Percentiles rank a stretch among this genome's conserved stretches.
Evolutionary conservation across 2,797 vertebrate genomes (phyloP).

Genomic region (Fundulus diaphanus): DNA sequence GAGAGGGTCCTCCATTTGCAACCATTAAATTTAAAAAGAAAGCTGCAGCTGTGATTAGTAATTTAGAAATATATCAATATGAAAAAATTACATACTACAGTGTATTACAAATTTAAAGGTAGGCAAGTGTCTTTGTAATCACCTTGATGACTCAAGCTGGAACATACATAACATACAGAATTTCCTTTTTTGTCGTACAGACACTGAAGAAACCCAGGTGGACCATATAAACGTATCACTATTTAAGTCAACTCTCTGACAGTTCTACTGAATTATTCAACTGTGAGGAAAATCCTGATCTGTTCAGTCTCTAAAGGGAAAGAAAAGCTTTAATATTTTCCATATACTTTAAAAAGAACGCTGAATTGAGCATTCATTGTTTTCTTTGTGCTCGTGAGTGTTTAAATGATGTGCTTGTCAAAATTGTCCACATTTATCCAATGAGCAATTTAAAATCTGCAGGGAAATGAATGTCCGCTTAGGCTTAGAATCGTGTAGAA

Average conservation of each 20-base stretch:
- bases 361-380: not conserved
- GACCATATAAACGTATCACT: conserved; percentile 48
- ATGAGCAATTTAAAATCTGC: conserved; percentile 7
- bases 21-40: conserved; percentile 23
- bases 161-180: not conserved
- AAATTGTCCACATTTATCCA: conserved; percentile 5
- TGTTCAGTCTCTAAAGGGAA: conserved; percentile 26
- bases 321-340: conserved; percentile 5
- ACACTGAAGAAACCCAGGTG: conserved; percentile 27
- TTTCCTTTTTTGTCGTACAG: conserved; percentile 7
- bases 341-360: not conserved
- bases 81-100: conserved; percentile 6
- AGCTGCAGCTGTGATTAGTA: conserved; percentile 27
- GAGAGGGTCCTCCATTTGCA: conserved; percentile 36
- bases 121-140: conserved; percentile 18
- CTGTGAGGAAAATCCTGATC: conserved; percentile 44
- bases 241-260: conserved; percentile 49
- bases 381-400: conserved; percentile 3
- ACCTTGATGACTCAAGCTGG: not conserved
- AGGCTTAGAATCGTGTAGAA: conserved; percentile 35
- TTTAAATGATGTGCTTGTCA: not conserved
- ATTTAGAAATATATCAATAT: conserved; percentile 39
- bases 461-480: conserved; percentile 8
- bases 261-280: conserved; percentile 63
- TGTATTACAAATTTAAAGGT: conserved; percentile 25